These are phyloP conservation scores for Fragum fragum DNA, from an alignment of 2,888 invertebrate genomes.

Conservation along the genomic window DNA sequence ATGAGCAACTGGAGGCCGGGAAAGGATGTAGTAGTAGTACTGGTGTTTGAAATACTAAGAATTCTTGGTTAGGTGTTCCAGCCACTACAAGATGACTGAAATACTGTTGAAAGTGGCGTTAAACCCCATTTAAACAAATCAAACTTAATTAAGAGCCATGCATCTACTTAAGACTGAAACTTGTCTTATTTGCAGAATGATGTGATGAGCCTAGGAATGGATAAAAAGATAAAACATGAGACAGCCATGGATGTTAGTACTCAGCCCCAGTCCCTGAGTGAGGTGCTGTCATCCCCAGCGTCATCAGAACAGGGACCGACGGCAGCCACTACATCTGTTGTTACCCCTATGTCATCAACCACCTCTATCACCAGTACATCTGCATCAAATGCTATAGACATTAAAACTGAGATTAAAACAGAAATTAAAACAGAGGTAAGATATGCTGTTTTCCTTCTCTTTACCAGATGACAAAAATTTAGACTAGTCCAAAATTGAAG, in stretches of 20 bases:
- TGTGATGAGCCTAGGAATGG: constrained; percentile 33
- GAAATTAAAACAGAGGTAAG: constrained; percentile 75
- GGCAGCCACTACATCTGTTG: constrained; percentile 63
- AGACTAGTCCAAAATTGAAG: too few relatives aligned
- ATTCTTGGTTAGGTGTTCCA: too few relatives aligned
- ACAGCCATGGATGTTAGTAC: constrained; percentile 60
- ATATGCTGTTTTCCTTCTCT: too few relatives aligned
- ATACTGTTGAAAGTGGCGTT: too few relatives aligned
- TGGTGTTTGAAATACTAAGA: too few relatives aligned
- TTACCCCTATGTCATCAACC: constrained; percentile 73
- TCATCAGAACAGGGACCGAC: constrained; percentile 62
- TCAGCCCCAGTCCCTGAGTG: constrained; percentile 72
- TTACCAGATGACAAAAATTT: too few relatives aligned
- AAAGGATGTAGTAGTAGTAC: too few relatives aligned
- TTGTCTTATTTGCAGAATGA: constrained; percentile 31
- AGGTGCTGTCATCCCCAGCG: constrained; percentile 70
- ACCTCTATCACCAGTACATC: constrained; percentile 85
- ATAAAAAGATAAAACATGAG: constrained; percentile 64
- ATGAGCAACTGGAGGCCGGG: too few relatives aligned
- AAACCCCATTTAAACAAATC: too few relatives aligned
- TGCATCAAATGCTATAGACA: constrained; percentile 65
- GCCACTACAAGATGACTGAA: too few relatives aligned
- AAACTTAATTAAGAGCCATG: too few relatives aligned
- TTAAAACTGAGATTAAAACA: constrained; percentile 76
- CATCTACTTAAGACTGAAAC: too few relatives aligned